These are phyloP conservation scores for Lepidurus packardi DNA, from an alignment of 1,140 invertebrate genomes.

Conservation along the genomic window DNA sequence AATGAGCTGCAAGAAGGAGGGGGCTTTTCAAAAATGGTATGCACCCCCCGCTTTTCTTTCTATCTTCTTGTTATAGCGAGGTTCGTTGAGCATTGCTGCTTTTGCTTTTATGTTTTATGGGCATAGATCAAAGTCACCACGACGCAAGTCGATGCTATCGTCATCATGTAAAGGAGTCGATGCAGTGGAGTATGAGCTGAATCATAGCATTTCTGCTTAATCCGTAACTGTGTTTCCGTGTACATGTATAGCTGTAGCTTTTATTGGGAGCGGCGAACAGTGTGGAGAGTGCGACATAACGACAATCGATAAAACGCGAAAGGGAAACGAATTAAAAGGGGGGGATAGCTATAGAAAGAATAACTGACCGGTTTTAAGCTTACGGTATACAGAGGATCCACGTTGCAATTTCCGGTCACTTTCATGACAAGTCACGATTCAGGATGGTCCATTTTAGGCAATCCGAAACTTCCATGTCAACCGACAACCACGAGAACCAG, in stretches of 20 bases:
- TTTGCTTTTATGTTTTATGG: background rate
- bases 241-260: background rate
- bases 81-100: background rate
- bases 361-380: background rate
- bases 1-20: background rate
- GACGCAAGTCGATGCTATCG: background rate
- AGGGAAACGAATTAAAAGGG: background rate
- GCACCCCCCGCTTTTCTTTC: background rate
- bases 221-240: slow-evolving; percentile 14
- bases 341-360: background rate
- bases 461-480: background rate
- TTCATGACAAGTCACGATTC: slow-evolving; percentile 21
- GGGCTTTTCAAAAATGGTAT: background rate
- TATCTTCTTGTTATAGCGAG: background rate
- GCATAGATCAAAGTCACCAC: slow-evolving; percentile 12
- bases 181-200: background rate
- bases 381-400: background rate
- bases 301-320: background rate
- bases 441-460: background rate
- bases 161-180: background rate
- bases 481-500: background rate
- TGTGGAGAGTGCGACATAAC: background rate
- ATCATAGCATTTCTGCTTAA: background rate
- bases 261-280: background rate
- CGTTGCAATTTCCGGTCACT: slow-evolving; percentile 21